Percentiles rank a stretch among this genome's conserved stretches.
Evolutionary conservation across 2,797 vertebrate genomes (phyloP).

Genomic region (Gila robusta): DNA sequence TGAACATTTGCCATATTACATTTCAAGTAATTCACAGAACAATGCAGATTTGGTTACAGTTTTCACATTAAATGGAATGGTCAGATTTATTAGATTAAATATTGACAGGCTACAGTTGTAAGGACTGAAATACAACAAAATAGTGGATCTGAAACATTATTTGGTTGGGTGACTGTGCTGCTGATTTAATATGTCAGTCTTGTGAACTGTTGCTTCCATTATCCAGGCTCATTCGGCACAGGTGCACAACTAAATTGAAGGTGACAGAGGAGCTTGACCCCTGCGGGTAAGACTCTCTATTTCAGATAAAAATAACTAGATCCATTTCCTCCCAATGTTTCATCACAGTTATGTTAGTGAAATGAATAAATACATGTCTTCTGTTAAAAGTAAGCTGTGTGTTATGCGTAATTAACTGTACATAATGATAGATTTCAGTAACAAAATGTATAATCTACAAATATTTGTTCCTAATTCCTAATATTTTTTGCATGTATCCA

Average conservation of each 20-base stretch:
- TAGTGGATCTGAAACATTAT: not conserved
- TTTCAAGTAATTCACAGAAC: not conserved
- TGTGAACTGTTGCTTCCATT: conserved; percentile 3
- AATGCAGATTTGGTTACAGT: not conserved
- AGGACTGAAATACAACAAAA: not conserved
- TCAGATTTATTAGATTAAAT: not conserved
- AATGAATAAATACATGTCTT: not conserved
- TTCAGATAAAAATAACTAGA: not conserved
- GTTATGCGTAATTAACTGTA: not conserved
- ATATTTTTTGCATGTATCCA: not conserved
- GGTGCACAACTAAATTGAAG: conserved; percentile 20
- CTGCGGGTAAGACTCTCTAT: not conserved
- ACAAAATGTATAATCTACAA: not conserved
- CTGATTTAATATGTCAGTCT: conserved; percentile 2
- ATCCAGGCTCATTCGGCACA: not conserved
- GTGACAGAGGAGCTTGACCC: conserved; percentile 23
- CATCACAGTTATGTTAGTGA: not conserved
- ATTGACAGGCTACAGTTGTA: not conserved
- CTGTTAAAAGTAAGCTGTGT: not conserved
- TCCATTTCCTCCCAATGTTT: conserved; percentile 9
- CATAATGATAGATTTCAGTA: not conserved
- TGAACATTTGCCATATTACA: not conserved
- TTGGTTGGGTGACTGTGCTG: not conserved
- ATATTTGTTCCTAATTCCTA: not conserved
- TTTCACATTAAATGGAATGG: not conserved